Base-by-base conservation (phyloP, 1,140 invertebrate species). In the Formica selysi region DNA sequence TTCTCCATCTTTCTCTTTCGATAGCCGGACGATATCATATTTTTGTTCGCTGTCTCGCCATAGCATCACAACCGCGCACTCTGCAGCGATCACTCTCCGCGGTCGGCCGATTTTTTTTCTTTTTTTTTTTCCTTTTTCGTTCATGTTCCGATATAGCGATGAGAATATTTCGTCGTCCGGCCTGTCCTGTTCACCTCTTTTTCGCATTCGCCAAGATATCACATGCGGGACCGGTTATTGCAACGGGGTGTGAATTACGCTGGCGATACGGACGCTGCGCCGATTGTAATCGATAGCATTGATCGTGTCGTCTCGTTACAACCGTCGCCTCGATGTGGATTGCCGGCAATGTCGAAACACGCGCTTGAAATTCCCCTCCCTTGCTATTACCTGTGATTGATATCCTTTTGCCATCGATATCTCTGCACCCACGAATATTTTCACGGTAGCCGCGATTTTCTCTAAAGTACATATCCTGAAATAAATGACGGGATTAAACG, bases 211-310 rank as follows among this genome's bases (percentile, higher is more conserved):
- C 76, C 86, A 81, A 88, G 88, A 86, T 90, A 90, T 90, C 89
- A 44, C 57, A 57, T 78, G 88, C 54, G 51, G 41, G 70, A 87
- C 89, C 76, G 89, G 86, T 88, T 89, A 64, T 85, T 67, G 78
- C 54, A 51, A 59, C 41, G 32, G 59, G 44, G 85, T 91, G 65
- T 88, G 85, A 90, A 89, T 91, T 91, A 91, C 91, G 59, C 36
- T 70, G 61, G 32, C 73, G 73, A 65, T 36, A 57, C 59, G 65
- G 68, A 74, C 61, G 62, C 36, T 68, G 65, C 67, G 38, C 76
- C 86, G 83, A 90, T 91, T 87, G 91, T 89, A 92, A 92, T 88
- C 90, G 89, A 92, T 92, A 92, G 51, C 61, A 73, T 87, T 91
- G 91, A 73, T 74, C 79, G 67, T 41, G 64, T 86, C 73, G 68